These are phyloP conservation scores for Zaprionus obscuricornis DNA, from an alignment of 2,888 invertebrate genomes.

Conservation along the genomic window DNA sequence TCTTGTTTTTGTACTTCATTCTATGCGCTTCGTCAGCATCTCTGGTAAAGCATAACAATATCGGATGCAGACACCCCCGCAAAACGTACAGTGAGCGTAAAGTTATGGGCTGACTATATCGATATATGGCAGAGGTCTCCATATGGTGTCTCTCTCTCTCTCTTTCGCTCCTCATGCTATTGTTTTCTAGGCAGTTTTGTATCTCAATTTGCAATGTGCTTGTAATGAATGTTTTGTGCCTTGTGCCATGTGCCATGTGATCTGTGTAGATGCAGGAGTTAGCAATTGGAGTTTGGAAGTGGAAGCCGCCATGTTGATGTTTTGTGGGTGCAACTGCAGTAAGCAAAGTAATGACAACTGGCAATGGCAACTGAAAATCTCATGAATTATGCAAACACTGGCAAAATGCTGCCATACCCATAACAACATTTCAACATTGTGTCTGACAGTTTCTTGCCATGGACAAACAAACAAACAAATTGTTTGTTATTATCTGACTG, in stretches of 20 bases:
- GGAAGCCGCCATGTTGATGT: constrained; percentile 17
- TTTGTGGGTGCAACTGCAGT: constrained; percentile 65
- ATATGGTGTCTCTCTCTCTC: constrained; percentile 19
- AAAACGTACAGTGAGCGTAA: too few relatives aligned
- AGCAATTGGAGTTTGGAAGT: constrained; percentile 32
- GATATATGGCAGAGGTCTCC: constrained; percentile 38
- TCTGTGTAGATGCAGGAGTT: constrained; percentile 10
- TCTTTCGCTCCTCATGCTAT: constrained; percentile 32
- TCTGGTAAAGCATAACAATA: too few relatives aligned
- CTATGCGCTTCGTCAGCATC: too few relatives aligned
- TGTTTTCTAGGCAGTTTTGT: constrained; percentile 51
- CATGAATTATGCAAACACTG: constrained; percentile 72
- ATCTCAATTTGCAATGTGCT: constrained; percentile 70
- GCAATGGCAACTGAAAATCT: constrained; percentile 38
- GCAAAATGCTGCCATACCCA: constrained; percentile 40
- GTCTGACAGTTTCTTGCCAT: constrained; percentile 6
- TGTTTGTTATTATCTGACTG: constrained; percentile 76
- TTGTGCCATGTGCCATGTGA: constrained; percentile 35
- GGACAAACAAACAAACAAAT: constrained; percentile 68
- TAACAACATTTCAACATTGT: constrained; percentile 10
- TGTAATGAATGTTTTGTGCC: constrained; percentile 69
- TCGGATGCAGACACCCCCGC: too few relatives aligned
- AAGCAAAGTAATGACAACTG: constrained; percentile 11
- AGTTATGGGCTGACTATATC: too few relatives aligned
- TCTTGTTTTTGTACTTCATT: too few relatives aligned